Base-by-base conservation (phyloP, 2,113 vertebrate species). In the Phyllostomus discolor region DNA sequence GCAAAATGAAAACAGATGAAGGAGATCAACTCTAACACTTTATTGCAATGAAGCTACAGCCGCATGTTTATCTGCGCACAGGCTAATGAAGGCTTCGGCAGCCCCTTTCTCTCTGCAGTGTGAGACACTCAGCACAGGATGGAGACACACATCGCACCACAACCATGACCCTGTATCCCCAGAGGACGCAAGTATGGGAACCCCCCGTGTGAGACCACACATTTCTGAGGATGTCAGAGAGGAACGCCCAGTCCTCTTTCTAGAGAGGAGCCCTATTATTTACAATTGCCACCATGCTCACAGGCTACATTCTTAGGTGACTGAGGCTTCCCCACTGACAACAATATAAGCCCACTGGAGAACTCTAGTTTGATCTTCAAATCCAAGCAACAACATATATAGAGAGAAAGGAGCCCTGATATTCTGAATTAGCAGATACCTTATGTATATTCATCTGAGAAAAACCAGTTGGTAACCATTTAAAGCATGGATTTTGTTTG, bases 1-100 rank as follows among this genome's bases (percentile, higher is more conserved):
- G 59, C 69, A 96, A 97, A 96, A 73, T 75, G 72, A 85, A 97
- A 88, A 94, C 97, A 97, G 96, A 81, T 94, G 88, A 66, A 96
- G 48, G 83, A 76, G 28, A 83, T 76, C 88, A 94, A 84, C 69
- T 96, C 73, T 62, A 80, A 94, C 91, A 24, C 76, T 95, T 80
- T 10, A 43, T 48, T 96, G 62, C 35, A 62, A 33, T 17, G 86
- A 62, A 79, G 89, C 82, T 52, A 14, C 66, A 79, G 80, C 4
- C 22, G 14, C 4, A 48, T 16, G 38, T 57, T 88, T 88, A 52
- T 87, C 70, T 67, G 76, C 0, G 67, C 89, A 54, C 67, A 69
- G 91, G 50, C 86, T 81, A 17, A 82, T 5, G 33, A 35, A 64
- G 1, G 7, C 72, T 64, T 70, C 26, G 22, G n/a, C 64, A 67